Conservation (phyloP, 2,888 invertebrate species). For the Euplagia quadripunctaria region DNA sequence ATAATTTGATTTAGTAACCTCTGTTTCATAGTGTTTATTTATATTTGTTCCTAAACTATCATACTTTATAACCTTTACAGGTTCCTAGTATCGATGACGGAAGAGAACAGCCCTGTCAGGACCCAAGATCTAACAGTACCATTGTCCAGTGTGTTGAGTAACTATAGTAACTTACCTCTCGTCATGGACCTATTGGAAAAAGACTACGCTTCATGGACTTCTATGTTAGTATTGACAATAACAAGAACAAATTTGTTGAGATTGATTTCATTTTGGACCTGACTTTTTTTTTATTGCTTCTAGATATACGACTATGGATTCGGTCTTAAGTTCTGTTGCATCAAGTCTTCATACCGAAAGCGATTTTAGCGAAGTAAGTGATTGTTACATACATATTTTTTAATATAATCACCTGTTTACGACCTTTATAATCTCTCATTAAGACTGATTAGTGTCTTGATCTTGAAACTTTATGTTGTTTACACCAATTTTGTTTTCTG, state of each 20-base stretch:
- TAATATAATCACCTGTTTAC: no score
- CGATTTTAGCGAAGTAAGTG: slow-evolving; percentile 72
- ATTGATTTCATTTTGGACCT: background rate
- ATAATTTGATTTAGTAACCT: no score
- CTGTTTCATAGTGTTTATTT: no score
- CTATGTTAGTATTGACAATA: slow-evolving; percentile 65
- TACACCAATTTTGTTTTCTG: no score
- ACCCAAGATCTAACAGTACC: slow-evolving; percentile 79
- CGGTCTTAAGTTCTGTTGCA: slow-evolving; percentile 66
- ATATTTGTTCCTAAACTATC: no score
- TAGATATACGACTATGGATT: slow-evolving; percentile 73
- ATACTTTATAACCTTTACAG: slow-evolving; percentile 54
- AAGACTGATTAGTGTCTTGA: background rate
- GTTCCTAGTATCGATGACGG: slow-evolving; percentile 70
- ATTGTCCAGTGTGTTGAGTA: slow-evolving; percentile 80
- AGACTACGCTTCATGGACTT: slow-evolving; percentile 72
- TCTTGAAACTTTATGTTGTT: no score
- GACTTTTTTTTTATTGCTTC: background rate
- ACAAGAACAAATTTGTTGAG: background rate
- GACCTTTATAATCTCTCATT: background rate
- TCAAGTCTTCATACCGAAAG: slow-evolving; percentile 65
- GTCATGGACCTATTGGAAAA: slow-evolving; percentile 84
- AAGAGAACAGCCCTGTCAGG: slow-evolving; percentile 72
- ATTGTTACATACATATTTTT: background rate
- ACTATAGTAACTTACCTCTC: slow-evolving; percentile 83